Evolutionary conservation across 2,113 vertebrate species (phyloP).

Genomic region (Emydura subglobosa): DNA sequence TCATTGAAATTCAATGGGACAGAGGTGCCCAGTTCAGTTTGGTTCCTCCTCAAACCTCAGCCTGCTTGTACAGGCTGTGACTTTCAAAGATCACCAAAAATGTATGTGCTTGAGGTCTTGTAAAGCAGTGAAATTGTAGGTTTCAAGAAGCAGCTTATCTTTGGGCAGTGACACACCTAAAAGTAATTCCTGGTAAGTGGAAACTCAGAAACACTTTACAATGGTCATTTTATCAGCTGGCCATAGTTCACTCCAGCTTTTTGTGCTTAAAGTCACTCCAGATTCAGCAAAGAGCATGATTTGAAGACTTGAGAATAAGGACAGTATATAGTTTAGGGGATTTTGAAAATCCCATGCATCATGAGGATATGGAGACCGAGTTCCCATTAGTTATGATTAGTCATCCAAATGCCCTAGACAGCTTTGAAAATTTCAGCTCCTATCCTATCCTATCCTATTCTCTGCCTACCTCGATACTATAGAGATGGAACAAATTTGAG

Average conservation of each 20-base stretch:
- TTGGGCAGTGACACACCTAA: background rate
- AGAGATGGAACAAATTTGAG: too few species aligned
- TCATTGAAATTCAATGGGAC: background rate
- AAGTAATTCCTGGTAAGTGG: slow-evolving; percentile 12
- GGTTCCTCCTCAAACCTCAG: background rate
- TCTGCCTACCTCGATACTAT: too few species aligned
- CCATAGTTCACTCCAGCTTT: background rate
- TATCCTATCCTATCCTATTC: background rate
- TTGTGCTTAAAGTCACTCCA: background rate
- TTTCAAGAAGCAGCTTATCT: background rate
- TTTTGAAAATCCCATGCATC: background rate
- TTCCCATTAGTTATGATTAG: background rate
- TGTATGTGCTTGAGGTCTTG: background rate
- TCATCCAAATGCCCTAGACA: background rate
- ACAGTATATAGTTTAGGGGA: background rate
- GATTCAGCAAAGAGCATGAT: background rate
- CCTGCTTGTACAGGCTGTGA: background rate
- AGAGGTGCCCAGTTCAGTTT: background rate
- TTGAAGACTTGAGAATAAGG: background rate
- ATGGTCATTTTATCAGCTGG: background rate
- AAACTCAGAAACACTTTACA: background rate
- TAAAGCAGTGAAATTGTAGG: background rate
- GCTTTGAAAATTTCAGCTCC: background rate
- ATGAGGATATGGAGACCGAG: too few species aligned
- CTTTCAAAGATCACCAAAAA: background rate